phyloP scores from a whole-genome alignment of 2,888 invertebrate species.

The Himalopsyche tibetana region DNA sequence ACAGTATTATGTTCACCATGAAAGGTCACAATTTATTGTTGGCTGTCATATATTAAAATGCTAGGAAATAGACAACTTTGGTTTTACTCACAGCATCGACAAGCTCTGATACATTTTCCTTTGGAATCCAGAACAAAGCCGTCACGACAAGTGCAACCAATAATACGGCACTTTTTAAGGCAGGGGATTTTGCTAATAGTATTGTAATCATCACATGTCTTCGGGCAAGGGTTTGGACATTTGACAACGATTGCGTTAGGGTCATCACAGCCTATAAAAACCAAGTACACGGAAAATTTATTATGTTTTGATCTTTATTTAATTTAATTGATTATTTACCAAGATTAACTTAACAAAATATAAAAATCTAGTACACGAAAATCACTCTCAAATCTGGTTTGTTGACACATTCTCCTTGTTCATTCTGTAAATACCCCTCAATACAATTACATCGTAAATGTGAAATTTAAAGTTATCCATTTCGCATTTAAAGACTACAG shows the following conservation, averaged over 20 bases:
- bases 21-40: not conserved
- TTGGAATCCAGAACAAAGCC: conserved; percentile 55
- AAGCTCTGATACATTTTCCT: conserved; percentile 47
- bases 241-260: conserved; percentile 52
- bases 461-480: no score
- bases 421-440: conserved; percentile 49
- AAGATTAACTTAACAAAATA: no score
- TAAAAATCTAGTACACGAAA: not conserved
- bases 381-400: not conserved
- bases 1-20: not conserved
- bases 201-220: conserved; percentile 48
- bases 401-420: conserved; percentile 45
- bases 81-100: conserved; percentile 54
- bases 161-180: conserved; percentile 7
- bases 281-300: not conserved
- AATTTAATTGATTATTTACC: no score
- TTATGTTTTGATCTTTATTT: no score
- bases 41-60: no score
- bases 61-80: not conserved
- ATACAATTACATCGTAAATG: conserved; percentile 48
- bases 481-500: conserved; percentile 17
- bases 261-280: conserved; percentile 49
- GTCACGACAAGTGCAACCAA: conserved; percentile 52
- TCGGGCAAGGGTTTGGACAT: conserved; percentile 53
- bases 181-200: conserved; percentile 1